Percentiles rank a stretch among this genome's conserved stretches.
Conservation (phyloP, 1,140 invertebrate genomes). For the Hylaeus volcanicus region DNA sequence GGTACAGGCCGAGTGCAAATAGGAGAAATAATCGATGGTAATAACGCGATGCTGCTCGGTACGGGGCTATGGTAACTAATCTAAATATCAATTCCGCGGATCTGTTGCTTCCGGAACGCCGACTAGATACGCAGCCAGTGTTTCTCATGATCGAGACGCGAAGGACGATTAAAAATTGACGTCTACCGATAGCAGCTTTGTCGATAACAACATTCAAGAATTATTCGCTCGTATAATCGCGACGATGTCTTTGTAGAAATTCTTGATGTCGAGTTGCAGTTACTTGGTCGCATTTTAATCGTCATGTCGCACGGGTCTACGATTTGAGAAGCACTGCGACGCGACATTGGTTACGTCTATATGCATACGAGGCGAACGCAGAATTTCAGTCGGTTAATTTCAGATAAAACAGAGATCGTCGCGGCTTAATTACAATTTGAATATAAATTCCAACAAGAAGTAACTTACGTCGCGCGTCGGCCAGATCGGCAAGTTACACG, state of each 20-base stretch:
- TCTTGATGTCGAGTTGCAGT: too few species aligned
- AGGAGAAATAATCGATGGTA: constrained; percentile 38
- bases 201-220: too few species aligned
- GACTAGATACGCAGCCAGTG: background rate
- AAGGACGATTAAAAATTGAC: too few species aligned
- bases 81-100: constrained; percentile 55
- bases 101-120: constrained; percentile 42
- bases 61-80: constrained; percentile 40
- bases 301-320: too few species aligned
- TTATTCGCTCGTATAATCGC: too few species aligned
- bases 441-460: constrained; percentile 49
- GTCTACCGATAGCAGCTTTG: too few species aligned
- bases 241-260: too few species aligned
- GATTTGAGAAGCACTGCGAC: constrained; percentile 24
- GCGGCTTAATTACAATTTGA: constrained; percentile 52
- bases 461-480: constrained; percentile 44
- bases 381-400: constrained; percentile 46
- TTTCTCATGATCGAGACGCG: constrained; percentile 1
- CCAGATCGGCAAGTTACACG: constrained; percentile 14
- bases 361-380: background rate
- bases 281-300: background rate
- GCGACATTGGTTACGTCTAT: constrained; percentile 36
- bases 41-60: constrained; percentile 27
- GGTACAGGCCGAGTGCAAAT: constrained; percentile 10
- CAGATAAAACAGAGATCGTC: constrained; percentile 49